These are phyloP conservation scores for Isichthys henryi DNA, from an alignment of 2,113 vertebrate species.

Conservation along the genomic window DNA sequence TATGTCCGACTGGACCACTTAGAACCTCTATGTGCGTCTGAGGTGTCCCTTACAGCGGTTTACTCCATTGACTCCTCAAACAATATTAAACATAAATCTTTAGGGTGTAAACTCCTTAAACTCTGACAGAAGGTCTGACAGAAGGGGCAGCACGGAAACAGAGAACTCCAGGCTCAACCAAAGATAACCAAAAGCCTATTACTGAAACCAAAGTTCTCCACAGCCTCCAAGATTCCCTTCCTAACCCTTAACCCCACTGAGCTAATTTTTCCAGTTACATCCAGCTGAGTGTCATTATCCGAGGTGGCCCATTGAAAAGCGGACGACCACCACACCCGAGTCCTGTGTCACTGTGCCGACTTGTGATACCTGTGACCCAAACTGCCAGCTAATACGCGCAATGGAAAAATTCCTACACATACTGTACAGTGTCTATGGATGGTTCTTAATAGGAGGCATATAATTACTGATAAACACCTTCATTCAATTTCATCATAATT, in stretches of 20 bases:
- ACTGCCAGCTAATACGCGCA: constrained; percentile 24
- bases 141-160: neutral
- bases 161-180: neutral
- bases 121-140: neutral
- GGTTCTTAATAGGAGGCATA: neutral
- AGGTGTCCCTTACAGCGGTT: neutral
- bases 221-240: neutral
- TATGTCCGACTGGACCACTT: neutral
- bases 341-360: neutral
- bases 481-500: neutral
- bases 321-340: neutral
- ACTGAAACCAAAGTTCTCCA: neutral
- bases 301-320: neutral
- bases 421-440: neutral
- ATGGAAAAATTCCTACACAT: neutral
- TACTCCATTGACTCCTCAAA: neutral
- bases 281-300: neutral
- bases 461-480: neutral
- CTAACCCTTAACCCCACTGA: neutral
- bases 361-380: neutral
- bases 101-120: neutral
- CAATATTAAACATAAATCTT: neutral
- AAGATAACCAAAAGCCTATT: neutral
- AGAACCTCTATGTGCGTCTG: neutral
- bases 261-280: neutral